These are phyloP conservation scores for Villa cingulata DNA, from an alignment of 2,888 invertebrate genomes.

Conservation along the genomic window DNA sequence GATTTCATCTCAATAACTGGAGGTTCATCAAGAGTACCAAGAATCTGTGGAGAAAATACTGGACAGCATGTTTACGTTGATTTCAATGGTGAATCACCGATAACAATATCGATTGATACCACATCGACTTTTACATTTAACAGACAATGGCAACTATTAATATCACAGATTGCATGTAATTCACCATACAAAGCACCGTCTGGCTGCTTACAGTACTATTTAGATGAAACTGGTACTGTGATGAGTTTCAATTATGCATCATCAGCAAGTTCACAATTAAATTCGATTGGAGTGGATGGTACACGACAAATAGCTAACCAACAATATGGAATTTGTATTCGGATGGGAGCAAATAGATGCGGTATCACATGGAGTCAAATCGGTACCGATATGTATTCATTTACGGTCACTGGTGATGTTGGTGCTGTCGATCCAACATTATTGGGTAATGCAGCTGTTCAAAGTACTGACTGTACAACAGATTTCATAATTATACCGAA, in stretches of 20 bases:
- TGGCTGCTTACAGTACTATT: slow-evolving; percentile 66
- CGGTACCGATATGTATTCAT: slow-evolving; percentile 43
- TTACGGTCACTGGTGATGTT: slow-evolving; percentile 58
- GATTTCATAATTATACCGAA: slow-evolving; percentile 66
- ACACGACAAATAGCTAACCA: slow-evolving; percentile 57
- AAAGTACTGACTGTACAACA: slow-evolving; percentile 47
- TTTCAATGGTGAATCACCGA: slow-evolving; percentile 53
- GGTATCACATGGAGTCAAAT: slow-evolving; percentile 53
- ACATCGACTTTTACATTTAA: slow-evolving; percentile 44
- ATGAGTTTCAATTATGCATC: slow-evolving; percentile 64
- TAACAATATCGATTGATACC: slow-evolving; percentile 53
- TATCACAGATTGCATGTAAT: slow-evolving; percentile 59
- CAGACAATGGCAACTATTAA: slow-evolving; percentile 61
- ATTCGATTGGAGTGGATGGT: slow-evolving; percentile 43
- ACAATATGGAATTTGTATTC: slow-evolving; percentile 65
- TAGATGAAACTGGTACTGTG: slow-evolving; percentile 46
- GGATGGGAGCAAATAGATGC: slow-evolving; percentile 58
- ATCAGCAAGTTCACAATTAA: slow-evolving; percentile 42
- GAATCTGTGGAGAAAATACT: slow-evolving; percentile 66
- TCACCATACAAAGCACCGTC: slow-evolving; percentile 58
- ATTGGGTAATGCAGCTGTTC: slow-evolving; percentile 44
- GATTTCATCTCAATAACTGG: slow-evolving; percentile 60
- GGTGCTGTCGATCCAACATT: slow-evolving; percentile 48
- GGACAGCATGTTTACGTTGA: slow-evolving; percentile 67
- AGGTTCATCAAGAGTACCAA: slow-evolving; percentile 51